A percentile compares a stretch with the other conserved stretches of the same genome.
Conservation (phyloP, 2,888 invertebrate genomes). For the Drosophila recens region DNA sequence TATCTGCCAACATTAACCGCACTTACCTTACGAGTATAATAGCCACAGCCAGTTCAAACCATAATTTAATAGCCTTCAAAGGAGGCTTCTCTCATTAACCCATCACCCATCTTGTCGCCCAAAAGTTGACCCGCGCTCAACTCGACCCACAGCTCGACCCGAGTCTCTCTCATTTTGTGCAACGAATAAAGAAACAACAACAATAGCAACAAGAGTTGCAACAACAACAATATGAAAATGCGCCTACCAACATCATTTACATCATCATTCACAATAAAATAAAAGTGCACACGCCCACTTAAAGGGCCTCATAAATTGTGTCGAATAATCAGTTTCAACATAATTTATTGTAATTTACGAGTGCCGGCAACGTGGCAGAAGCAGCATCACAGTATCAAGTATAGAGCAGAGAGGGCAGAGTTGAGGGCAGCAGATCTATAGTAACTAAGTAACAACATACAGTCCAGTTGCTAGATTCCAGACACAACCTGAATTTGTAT, state of each 20-base stretch:
- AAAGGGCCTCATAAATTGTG: conserved; percentile 80
- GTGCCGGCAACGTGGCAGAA: conserved; percentile 72
- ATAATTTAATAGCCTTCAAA: conserved; percentile 35
- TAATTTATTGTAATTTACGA: conserved; percentile 82
- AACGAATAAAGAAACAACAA: conserved; percentile 22
- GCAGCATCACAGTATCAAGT: conserved; percentile 12
- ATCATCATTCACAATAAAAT: conserved; percentile 82
- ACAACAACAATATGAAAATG: conserved; percentile 54
- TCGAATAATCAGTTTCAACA: conserved; percentile 80
- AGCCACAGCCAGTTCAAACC: conserved; percentile 5
- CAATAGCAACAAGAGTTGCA: conserved; percentile 4
- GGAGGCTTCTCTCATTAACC: conserved; percentile 65
- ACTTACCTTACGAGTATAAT: conserved; percentile 21
- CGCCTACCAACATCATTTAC: conserved; percentile 78
- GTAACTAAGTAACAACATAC: conserved; percentile 46
- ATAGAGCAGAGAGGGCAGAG: conserved; percentile 2
- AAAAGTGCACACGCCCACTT: conserved; percentile 82
- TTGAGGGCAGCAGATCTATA: conserved; percentile 35
- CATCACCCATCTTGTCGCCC: conserved; percentile 69
- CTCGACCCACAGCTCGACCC: conserved; percentile 58
- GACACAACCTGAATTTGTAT: conserved; percentile 39
- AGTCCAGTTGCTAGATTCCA: conserved; percentile 48
- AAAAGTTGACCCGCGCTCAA: conserved; percentile 54
- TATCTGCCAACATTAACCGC: conserved; percentile 34
- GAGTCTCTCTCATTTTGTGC: conserved; percentile 44